These are phyloP conservation scores for Megaceryle maxima DNA, from an alignment of 2,113 vertebrate genomes.

Conservation along the genomic window DNA sequence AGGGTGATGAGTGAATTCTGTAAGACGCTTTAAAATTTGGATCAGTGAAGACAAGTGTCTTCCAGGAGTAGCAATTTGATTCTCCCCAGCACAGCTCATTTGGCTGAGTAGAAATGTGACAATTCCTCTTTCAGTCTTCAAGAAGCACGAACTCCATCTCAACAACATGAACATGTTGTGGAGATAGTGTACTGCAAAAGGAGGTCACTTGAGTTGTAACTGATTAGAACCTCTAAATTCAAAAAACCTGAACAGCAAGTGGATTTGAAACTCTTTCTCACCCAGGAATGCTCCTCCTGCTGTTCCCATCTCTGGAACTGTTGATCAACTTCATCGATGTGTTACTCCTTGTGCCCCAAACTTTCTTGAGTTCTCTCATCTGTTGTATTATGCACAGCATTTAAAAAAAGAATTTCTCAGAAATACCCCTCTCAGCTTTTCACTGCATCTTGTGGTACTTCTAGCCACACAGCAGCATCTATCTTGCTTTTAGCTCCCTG, in stretches of 20 bases:
- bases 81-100: not conserved
- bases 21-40: slow-evolving; percentile 26
- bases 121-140: not conserved
- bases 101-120: not conserved
- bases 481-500: not conserved
- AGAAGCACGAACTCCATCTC: not conserved
- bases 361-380: not conserved
- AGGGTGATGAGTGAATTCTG: slow-evolving; percentile 38
- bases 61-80: slow-evolving; percentile 2
- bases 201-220: not conserved
- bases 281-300: not conserved
- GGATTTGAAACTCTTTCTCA: not conserved
- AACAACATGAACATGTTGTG: not conserved
- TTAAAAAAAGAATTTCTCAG: not conserved
- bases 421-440: not conserved
- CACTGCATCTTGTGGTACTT: not conserved
- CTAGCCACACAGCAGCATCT: not conserved
- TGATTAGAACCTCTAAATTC: not conserved
- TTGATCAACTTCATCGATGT: not conserved
- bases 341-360: not conserved
- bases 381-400: not conserved
- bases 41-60: slow-evolving; percentile 1
- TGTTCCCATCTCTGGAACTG: not conserved
- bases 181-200: not conserved
- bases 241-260: not conserved